A percentile compares a stretch with the other conserved stretches of the same genome.
phyloP scores from a whole-genome alignment of 2,888 invertebrate species.

The Sphaerophoria rueppellii region DNA sequence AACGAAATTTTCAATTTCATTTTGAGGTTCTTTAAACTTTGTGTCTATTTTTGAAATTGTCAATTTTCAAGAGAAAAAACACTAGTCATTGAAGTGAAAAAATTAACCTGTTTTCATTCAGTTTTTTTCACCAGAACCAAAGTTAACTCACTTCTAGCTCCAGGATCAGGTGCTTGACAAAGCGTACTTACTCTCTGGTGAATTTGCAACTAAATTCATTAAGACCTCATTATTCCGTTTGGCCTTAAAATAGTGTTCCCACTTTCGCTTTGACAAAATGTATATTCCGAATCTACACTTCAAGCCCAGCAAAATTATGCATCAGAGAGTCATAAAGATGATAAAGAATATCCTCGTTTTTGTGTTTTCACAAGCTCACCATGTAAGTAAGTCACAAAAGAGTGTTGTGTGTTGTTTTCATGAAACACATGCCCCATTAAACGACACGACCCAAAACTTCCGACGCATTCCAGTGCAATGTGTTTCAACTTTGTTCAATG shows the following conservation, averaged over 20 bases:
- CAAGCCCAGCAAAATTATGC: conserved; percentile 49
- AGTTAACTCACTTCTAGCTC: no score
- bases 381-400: conserved; percentile 24
- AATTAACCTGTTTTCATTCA: no score
- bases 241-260: not conserved
- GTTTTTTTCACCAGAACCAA: no score
- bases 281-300: not conserved
- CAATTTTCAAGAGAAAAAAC: no score
- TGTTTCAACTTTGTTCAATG: conserved; percentile 10
- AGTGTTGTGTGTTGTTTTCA: conserved; percentile 27
- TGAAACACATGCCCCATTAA: conserved; percentile 46
- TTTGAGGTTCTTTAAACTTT: no score
- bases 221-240: not conserved
- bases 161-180: no score
- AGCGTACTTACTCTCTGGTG: no score
- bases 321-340: conserved; percentile 56
- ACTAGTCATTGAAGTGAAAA: no score
- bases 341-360: conserved; percentile 52
- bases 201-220: not conserved
- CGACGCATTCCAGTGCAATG: conserved; percentile 18
- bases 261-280: not conserved
- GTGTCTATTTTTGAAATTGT: no score
- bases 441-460: not conserved
- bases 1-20: no score
- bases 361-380: not conserved